phyloP scores from a whole-genome alignment of 2,888 invertebrate species.

The Drosophila basisetae region DNA sequence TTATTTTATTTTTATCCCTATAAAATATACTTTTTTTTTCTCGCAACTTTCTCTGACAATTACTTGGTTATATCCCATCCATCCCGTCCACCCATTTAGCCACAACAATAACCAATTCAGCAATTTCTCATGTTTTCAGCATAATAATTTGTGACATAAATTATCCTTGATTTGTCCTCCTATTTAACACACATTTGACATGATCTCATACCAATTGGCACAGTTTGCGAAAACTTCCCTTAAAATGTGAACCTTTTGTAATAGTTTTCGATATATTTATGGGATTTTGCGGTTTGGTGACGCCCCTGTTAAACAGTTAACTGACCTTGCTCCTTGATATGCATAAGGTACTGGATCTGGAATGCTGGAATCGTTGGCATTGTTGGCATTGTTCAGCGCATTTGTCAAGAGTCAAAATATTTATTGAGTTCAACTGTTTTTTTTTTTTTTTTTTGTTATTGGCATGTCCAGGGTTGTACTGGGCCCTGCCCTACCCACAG shows the following conservation, averaged over 20 bases:
- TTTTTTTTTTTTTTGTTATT: slow-evolving; percentile 39
- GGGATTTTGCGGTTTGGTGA: slow-evolving; percentile 54
- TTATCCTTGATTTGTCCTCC: slow-evolving; percentile 47
- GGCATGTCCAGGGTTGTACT: slow-evolving; percentile 11
- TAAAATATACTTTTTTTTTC: neutral
- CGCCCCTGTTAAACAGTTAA: slow-evolving; percentile 61
- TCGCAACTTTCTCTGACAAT: neutral
- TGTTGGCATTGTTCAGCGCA: slow-evolving; percentile 59
- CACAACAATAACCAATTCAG: slow-evolving; percentile 7
- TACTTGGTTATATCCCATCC: neutral
- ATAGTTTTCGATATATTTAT: slow-evolving; percentile 62
- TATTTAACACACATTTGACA: slow-evolving; percentile 39
- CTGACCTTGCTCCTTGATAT: slow-evolving; percentile 25
- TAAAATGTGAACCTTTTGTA: slow-evolving; percentile 38
- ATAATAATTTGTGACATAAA: slow-evolving; percentile 50
- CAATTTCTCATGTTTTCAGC: slow-evolving; percentile 53
- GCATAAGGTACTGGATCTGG: slow-evolving; percentile 17
- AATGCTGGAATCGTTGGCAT: slow-evolving; percentile 28
- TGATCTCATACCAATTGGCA: slow-evolving; percentile 28
- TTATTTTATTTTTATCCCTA: neutral
- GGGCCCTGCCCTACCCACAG: slow-evolving; percentile 47
- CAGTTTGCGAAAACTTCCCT: slow-evolving; percentile 35
- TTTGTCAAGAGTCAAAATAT: slow-evolving; percentile 82
- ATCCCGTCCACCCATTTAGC: slow-evolving; percentile 28
- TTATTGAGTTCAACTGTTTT: slow-evolving; percentile 81